Conservation (phyloP, 2,888 invertebrate species). For the Macaria notata region DNA sequence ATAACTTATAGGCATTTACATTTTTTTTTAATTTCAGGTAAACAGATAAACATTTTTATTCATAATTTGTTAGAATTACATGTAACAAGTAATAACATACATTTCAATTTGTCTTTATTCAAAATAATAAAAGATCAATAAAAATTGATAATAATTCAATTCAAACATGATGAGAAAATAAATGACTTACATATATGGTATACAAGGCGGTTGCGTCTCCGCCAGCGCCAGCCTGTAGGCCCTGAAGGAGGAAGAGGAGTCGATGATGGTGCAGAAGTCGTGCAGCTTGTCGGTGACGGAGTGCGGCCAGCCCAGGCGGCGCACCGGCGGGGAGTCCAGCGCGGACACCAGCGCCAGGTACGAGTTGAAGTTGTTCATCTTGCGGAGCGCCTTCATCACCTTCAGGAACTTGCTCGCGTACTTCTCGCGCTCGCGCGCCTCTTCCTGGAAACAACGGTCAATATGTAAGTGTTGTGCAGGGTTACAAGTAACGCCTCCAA, state of each 20-base stretch:
- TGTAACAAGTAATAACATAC: no score
- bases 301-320: constrained; percentile 96
- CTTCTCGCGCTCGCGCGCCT: constrained; percentile 97
- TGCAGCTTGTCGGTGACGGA: constrained; percentile 95
- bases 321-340: constrained; percentile 96
- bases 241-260: constrained; percentile 98
- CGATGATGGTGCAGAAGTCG: constrained; percentile 97
- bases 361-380: constrained; percentile 99
- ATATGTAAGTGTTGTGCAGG: no score
- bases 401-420: constrained; percentile 98
- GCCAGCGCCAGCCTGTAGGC: constrained; percentile 97
- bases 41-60: no score
- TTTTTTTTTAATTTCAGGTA: no score
- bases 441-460: constrained; percentile 70
- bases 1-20: no score
- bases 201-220: constrained; percentile 98
- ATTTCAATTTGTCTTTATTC: no score
- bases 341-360: constrained; percentile 98
- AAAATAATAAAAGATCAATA: no score
- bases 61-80: no score
- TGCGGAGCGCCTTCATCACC: constrained; percentile 98
- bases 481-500: no score
- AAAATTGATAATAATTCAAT: no score
- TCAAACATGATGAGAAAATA: no score
- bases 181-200: constrained; percentile 96